These are phyloP conservation scores for Leptinotarsa lineolata DNA, from an alignment of 1,140 invertebrate genomes.

Conservation along the genomic window DNA sequence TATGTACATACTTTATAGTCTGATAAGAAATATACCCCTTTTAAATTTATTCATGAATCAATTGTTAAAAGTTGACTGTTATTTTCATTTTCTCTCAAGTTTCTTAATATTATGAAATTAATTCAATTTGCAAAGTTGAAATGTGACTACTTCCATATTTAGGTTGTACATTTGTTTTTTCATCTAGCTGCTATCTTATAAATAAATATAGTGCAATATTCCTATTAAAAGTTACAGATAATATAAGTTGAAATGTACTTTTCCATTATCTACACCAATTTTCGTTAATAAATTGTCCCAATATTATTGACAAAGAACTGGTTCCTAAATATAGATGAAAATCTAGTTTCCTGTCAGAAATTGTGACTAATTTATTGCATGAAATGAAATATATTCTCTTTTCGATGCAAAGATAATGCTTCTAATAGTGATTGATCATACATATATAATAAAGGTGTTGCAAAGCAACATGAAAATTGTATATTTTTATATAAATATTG, in stretches of 20 bases:
- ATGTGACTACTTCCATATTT: too few species aligned
- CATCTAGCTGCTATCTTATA: constrained; percentile 14
- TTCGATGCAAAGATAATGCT: not conserved
- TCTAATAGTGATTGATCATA: not conserved
- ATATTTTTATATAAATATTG: constrained; percentile 49
- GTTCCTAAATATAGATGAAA: not conserved
- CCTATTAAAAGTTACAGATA: constrained; percentile 8
- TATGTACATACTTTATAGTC: too few species aligned
- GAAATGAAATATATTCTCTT: not conserved
- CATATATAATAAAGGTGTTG: not conserved
- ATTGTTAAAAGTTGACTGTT: too few species aligned
- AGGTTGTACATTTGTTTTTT: not conserved
- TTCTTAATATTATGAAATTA: too few species aligned
- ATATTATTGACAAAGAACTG: not conserved
- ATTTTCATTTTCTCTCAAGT: too few species aligned
- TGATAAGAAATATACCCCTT: too few species aligned
- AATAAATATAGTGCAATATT: constrained; percentile 21
- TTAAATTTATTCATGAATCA: too few species aligned
- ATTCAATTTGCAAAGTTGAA: too few species aligned
- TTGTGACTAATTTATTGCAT: not conserved
- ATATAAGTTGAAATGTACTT: constrained; percentile 20
- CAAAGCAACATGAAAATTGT: constrained; percentile 33
- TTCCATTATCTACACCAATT: not conserved
- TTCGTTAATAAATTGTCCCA: not conserved
- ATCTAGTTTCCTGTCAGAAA: not conserved